phyloP scores from a whole-genome alignment of 2,797 vertebrate genomes.

The Sebastes hubbsi region DNA sequence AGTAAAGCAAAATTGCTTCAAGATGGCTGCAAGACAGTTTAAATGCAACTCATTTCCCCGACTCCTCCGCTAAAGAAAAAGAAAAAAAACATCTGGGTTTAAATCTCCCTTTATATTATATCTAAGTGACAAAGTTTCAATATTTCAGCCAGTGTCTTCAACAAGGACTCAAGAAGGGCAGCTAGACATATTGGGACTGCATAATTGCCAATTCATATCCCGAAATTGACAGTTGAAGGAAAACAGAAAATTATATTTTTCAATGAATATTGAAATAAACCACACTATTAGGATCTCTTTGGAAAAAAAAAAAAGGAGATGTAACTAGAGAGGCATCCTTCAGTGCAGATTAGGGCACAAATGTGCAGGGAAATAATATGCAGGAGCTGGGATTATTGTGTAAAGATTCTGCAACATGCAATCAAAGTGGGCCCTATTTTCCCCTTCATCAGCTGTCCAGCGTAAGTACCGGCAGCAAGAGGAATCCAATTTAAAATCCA shows the following conservation, averaged over 20 bases:
- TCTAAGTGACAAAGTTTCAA: constrained; percentile 75
- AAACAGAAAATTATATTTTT: constrained; percentile 81
- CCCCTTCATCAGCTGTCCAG: constrained; percentile 86
- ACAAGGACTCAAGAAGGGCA: constrained; percentile 72
- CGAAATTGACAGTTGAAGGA: constrained; percentile 78
- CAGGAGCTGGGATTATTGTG: constrained; percentile 85
- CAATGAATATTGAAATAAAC: constrained; percentile 82
- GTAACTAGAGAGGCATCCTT: constrained; percentile 77
- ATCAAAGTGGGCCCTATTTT: constrained; percentile 86
- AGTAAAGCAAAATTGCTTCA: constrained; percentile 70
- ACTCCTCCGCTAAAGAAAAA: constrained; percentile 41
- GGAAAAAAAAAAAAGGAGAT: constrained; percentile 46
- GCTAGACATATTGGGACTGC: constrained; percentile 73
- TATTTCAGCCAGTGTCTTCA: constrained; percentile 73
- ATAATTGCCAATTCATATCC: constrained; percentile 81
- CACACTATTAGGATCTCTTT: constrained; percentile 76
- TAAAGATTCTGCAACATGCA: constrained; percentile 88
- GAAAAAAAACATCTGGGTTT: constrained; percentile 33
- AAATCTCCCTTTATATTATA: constrained; percentile 65
- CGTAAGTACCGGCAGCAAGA: constrained; percentile 80
- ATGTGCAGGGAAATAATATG: constrained; percentile 84
- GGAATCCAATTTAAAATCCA: constrained; percentile 90
- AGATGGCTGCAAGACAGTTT: constrained; percentile 58
- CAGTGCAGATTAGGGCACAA: constrained; percentile 82
- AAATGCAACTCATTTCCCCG: constrained; percentile 70